Evolutionary conservation across 2,888 invertebrate genomes (phyloP).

Genomic region (Trichogramma dendrolimi): DNA sequence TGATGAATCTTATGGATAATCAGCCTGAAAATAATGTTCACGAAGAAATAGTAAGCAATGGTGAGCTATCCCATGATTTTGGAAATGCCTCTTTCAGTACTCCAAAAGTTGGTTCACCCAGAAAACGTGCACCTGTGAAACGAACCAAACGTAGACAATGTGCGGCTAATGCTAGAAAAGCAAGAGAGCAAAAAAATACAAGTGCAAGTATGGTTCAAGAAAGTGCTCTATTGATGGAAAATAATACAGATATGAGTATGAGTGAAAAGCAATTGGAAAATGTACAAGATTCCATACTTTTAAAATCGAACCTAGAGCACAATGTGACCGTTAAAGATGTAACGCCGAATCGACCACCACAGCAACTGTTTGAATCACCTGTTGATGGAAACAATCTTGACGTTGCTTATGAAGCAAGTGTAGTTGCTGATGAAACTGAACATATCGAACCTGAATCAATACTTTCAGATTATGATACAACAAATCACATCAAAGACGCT

Average conservation of each 20-base stretch:
- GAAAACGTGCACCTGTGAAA: background rate
- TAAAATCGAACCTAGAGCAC: slow-evolving; percentile 22
- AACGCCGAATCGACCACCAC: slow-evolving; percentile 12
- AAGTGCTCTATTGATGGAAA: too few relatives aligned
- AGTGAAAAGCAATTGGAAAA: too few relatives aligned
- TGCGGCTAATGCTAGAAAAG: background rate
- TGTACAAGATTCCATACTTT: background rate
- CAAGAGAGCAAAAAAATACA: background rate
- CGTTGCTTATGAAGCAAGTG: slow-evolving; percentile 44
- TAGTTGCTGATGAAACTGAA: slow-evolving; percentile 34
- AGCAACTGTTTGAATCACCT: slow-evolving; percentile 33
- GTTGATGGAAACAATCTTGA: slow-evolving; percentile 43
- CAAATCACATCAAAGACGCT: slow-evolving; percentile 34
- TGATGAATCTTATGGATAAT: background rate
- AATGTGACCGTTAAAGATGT: slow-evolving; percentile 28
- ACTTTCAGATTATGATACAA: slow-evolving; percentile 39
- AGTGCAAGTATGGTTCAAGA: slow-evolving; percentile 11
- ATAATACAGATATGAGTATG: too few relatives aligned
- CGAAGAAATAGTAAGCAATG: slow-evolving; percentile 29
- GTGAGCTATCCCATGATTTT: slow-evolving; percentile 44
- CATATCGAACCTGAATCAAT: slow-evolving; percentile 40
- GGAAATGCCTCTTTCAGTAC: slow-evolving; percentile 25
- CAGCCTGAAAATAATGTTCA: background rate
- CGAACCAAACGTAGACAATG: background rate
- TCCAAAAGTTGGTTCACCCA: background rate